A percentile compares a stretch with the other conserved stretches of the same genome.
Conservation (phyloP, 1,140 invertebrate species). For the Dendrolimus kikuchii region DNA sequence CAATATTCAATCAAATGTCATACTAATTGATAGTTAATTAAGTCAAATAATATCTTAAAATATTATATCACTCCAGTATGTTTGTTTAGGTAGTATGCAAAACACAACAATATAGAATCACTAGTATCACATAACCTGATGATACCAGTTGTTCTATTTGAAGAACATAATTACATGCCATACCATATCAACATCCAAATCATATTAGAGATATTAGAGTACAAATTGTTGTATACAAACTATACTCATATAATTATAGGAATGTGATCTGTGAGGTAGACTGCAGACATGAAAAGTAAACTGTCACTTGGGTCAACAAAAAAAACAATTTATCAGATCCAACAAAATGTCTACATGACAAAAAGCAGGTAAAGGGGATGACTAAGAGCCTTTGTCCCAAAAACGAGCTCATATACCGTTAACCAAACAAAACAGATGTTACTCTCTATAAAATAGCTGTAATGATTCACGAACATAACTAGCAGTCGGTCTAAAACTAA, state of each 20-base stretch:
- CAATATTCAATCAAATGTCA: too few species aligned
- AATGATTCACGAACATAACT: constrained; percentile 28
- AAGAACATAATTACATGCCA: too few species aligned
- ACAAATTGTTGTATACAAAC: not conserved
- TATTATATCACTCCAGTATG: too few species aligned
- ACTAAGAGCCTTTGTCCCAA: constrained; percentile 64
- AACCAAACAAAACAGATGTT: constrained; percentile 55
- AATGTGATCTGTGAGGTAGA: not conserved
- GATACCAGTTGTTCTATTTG: too few species aligned
- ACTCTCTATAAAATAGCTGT: constrained; percentile 43
- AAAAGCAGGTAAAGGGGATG: constrained; percentile 55
- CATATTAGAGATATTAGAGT: not conserved
- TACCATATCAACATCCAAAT: too few species aligned
- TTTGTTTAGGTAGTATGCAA: too few species aligned
- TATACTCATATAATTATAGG: too few species aligned
- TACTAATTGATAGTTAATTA: too few species aligned
- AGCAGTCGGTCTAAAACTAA: constrained; percentile 25
- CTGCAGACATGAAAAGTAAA: too few species aligned
- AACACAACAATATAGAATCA: too few species aligned
- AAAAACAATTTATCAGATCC: constrained; percentile 8
- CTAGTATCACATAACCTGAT: too few species aligned
- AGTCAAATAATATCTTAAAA: too few species aligned
- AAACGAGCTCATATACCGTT: constrained; percentile 59
- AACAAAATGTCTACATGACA: constrained; percentile 32
- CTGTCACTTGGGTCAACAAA: constrained; percentile 11